These are phyloP conservation scores for Pogonomyrmex barbatus DNA, from an alignment of 1,140 invertebrate species.

Conservation along the genomic window DNA sequence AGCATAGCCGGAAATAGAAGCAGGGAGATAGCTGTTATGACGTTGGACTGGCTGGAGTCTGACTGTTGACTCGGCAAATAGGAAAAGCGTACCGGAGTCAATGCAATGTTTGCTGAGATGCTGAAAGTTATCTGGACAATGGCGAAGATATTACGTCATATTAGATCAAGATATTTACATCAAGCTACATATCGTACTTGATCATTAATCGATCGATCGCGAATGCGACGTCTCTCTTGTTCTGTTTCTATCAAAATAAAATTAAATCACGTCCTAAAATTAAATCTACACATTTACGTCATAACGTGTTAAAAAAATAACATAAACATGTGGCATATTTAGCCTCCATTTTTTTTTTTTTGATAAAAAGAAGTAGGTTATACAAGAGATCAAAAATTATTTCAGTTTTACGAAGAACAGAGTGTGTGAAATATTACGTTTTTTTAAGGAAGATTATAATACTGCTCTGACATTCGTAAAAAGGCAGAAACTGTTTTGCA, in stretches of 20 bases:
- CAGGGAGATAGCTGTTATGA: slow-evolving; percentile 73
- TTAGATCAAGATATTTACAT: not conserved
- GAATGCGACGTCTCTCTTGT: not conserved
- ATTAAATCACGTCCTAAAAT: not conserved
- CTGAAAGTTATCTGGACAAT: slow-evolving; percentile 67
- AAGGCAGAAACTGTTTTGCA: not conserved
- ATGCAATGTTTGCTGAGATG: slow-evolving; percentile 32
- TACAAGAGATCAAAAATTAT: not conserved
- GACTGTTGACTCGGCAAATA: slow-evolving; percentile 76
- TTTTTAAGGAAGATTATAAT: slow-evolving; percentile 10
- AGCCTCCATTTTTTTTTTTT: not conserved
- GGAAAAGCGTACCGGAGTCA: slow-evolving; percentile 65
- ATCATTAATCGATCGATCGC: not conserved
- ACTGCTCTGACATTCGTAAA: not conserved
- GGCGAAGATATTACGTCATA: slow-evolving; percentile 36
- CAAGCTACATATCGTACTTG: not conserved
- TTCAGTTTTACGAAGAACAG: not conserved
- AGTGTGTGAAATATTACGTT: slow-evolving; percentile 22
- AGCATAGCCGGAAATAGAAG: slow-evolving; percentile 74
- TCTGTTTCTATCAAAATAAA: not conserved
- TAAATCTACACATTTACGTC: not conserved
- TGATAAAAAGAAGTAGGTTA: not conserved
- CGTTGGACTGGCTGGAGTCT: slow-evolving; percentile 58
- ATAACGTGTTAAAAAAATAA: no score
- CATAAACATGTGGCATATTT: not conserved